phyloP scores from a whole-genome alignment of 1,140 invertebrate species.

The Pogonus chalceus region DNA sequence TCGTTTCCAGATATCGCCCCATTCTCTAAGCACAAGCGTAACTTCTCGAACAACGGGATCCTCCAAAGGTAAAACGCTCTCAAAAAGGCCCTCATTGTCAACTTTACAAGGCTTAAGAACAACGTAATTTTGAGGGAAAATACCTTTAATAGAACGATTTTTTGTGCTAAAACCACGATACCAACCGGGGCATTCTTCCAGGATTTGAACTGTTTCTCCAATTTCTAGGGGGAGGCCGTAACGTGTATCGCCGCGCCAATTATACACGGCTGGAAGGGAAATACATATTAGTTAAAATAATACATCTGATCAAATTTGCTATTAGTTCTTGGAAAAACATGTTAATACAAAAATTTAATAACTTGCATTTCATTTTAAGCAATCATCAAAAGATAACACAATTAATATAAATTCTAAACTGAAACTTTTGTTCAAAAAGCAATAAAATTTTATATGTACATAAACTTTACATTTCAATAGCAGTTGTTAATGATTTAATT shows the following conservation, averaged over 20 bases:
- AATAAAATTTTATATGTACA: too few relatives aligned
- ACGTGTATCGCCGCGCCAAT: constrained; percentile 74
- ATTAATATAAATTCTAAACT: too few relatives aligned
- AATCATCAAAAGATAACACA: too few relatives aligned
- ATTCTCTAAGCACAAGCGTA: constrained; percentile 84
- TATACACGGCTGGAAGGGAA: constrained; percentile 82
- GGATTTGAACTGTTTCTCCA: constrained; percentile 81
- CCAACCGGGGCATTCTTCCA: constrained; percentile 85
- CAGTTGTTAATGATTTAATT: too few relatives aligned
- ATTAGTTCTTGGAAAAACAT: too few relatives aligned
- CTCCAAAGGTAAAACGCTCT: constrained; percentile 62
- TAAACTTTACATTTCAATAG: too few relatives aligned
- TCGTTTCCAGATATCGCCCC: constrained; percentile 84
- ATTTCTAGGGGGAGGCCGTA: constrained; percentile 76
- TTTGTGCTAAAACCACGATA: constrained; percentile 73
- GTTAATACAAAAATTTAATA: too few relatives aligned
- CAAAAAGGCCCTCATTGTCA: constrained; percentile 60
- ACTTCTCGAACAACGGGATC: constrained; percentile 84
- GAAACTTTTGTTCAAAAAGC: too few relatives aligned
- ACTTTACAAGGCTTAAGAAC: constrained; percentile 67
- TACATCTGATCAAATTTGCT: too few relatives aligned
- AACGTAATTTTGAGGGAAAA: constrained; percentile 72
- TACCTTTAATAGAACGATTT: constrained; percentile 71
- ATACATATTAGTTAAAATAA: too few relatives aligned
- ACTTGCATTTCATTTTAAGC: too few relatives aligned